Base-by-base conservation (phyloP, 2,113 vertebrate species). In the Xyliphius kryptos region DNA sequence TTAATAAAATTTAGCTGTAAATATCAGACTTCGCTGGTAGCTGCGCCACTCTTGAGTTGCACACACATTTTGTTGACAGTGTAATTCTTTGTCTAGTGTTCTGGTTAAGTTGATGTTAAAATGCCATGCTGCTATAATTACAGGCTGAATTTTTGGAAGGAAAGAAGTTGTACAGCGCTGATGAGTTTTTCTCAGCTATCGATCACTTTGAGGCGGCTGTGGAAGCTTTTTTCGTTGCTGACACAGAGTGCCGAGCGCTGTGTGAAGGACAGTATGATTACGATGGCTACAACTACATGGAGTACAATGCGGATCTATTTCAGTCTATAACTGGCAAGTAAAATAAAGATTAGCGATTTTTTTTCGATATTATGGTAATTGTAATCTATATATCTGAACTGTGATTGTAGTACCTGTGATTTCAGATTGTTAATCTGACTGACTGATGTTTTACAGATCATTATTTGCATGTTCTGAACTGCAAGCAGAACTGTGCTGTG, bases 261-360 rank as follows among this genome's bases (percentile, higher is more conserved):
- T 99, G 96, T 0, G 95, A 99, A 66, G 94, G 94, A 0, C 79
- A 88, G 0, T 97, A 96, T 0, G 85, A 94, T 77, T 95, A 95
- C 0, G 93, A 97, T 0, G 96, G 96, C 7, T 97, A 98, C 85
- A 94, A 92, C 85, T 99, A 97, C 83, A 86, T 99, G 73, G 95
- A 99, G 32, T 99, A 99, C 86, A 91, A 82, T 0, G 92, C 93
- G 0, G 96, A 99, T 79, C 91, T 99, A 22, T 93, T 92, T 78
- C 93, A 97, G 78, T 86, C 92, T 56, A 83, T 95, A 68, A 89
- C 92, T 63, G 96, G 96, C 91, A 69, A 76, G 73, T n/a, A 11
- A 1, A 2, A 12, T 22, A 26, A 37, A 26, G 14, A 26, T 14
- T 9, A 3, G 4, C 6, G 6, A 5, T 8, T 13, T 5, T 17